A percentile compares a stretch with the other conserved stretches of the same genome.
phyloP scores from a whole-genome alignment of 2,797 vertebrate species.

The Kryptolebias ocellatus region DNA sequence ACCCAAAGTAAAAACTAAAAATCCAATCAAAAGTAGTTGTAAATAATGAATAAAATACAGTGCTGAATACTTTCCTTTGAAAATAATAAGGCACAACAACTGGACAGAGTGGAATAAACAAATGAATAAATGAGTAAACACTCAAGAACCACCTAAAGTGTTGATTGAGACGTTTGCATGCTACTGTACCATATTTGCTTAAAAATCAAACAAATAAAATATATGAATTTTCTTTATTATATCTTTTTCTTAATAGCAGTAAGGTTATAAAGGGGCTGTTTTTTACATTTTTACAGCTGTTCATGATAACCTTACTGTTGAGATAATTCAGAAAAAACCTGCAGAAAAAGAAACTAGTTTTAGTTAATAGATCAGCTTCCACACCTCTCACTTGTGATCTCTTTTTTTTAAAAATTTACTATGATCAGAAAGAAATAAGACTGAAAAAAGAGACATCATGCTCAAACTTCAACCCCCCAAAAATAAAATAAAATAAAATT shows the following conservation, averaged over 20 bases:
- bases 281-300: conserved; percentile 31
- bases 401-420: conserved; percentile 18
- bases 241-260: background rate
- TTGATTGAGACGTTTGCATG: background rate
- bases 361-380: conserved; percentile 27
- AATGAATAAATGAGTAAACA: no score
- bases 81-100: no score
- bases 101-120: no score
- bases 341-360: conserved; percentile 24
- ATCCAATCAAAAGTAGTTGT: background rate
- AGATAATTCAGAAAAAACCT: conserved; percentile 15
- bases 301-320: conserved; percentile 40
- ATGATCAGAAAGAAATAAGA: conserved; percentile 8
- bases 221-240: background rate
- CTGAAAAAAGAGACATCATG: no score
- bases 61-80: background rate
- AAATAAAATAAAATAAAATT: background rate
- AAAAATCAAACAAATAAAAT: background rate
- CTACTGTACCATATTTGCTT: background rate
- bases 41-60: background rate
- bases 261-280: conserved; percentile 28
- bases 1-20: background rate
- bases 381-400: conserved; percentile 33
- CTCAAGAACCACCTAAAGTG: background rate
- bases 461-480: no score